These are phyloP conservation scores for Papilio polytes DNA, from an alignment of 1,140 invertebrate species.

Conservation along the genomic window DNA sequence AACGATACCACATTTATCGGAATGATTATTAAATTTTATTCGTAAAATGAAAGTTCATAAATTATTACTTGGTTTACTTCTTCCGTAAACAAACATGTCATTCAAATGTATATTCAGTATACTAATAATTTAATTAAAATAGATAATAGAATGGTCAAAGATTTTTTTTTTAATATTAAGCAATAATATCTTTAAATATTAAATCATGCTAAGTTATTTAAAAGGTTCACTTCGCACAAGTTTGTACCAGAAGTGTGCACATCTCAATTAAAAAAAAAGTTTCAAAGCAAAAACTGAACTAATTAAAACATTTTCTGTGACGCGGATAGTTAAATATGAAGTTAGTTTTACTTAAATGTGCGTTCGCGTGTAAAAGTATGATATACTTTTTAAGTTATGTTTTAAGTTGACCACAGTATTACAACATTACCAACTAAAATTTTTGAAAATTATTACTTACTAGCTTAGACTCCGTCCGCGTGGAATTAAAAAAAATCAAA, in stretches of 20 bases:
- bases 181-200: background rate
- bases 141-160: too few relatives aligned
- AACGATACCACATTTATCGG: background rate
- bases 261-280: background rate
- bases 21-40: background rate
- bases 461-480: too few relatives aligned
- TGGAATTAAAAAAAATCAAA: too few relatives aligned
- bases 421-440: background rate
- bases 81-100: too few relatives aligned
- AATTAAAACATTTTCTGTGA: conserved; percentile 19
- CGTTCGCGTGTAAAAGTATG: background rate
- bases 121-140: background rate
- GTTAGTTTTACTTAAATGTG: background rate
- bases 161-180: too few relatives aligned
- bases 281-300: background rate
- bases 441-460: too few relatives aligned
- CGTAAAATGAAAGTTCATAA: too few relatives aligned
- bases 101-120: too few relatives aligned
- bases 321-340: background rate
- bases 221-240: background rate
- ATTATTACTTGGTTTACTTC: too few relatives aligned
- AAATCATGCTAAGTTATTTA: background rate
- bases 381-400: background rate
- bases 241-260: background rate
- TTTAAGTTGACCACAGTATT: too few relatives aligned